phyloP scores from a whole-genome alignment of 2,888 invertebrate genomes.

The Netelia fuscicornis region DNA sequence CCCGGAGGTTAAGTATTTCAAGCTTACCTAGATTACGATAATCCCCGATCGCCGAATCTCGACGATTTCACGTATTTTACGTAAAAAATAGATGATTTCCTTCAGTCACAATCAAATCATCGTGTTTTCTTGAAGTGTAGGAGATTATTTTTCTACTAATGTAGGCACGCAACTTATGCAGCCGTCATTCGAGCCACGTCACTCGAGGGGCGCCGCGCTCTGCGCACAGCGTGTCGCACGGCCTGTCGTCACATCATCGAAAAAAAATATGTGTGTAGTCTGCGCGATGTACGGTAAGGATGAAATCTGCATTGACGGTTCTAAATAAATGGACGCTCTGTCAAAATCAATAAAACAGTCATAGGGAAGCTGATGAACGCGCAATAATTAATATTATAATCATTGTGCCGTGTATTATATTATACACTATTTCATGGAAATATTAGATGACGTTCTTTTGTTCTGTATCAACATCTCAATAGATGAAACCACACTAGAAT shows the following conservation, averaged over 20 bases:
- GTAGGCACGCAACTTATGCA: slow-evolving; percentile 59
- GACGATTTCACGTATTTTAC: slow-evolving; percentile 7
- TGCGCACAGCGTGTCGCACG: slow-evolving; percentile 5
- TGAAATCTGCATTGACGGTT: too few species aligned
- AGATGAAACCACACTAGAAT: too few species aligned
- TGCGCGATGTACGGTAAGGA: too few species aligned
- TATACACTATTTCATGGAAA: too few species aligned
- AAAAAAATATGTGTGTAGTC: too few species aligned
- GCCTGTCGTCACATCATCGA: slow-evolving; percentile 23
- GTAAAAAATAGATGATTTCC: background rate
- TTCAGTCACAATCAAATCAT: slow-evolving; percentile 42
- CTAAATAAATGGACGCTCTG: too few species aligned
- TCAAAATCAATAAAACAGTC: too few species aligned
- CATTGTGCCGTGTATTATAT: too few species aligned
- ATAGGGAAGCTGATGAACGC: too few species aligned
- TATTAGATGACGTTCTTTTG: too few species aligned
- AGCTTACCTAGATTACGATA: slow-evolving; percentile 51
- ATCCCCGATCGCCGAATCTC: slow-evolving; percentile 16
- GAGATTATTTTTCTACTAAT: slow-evolving; percentile 36
- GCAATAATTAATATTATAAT: too few species aligned
- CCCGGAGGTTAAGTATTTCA: slow-evolving; percentile 53
- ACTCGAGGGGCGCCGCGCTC: slow-evolving; percentile 63
- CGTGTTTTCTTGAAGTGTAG: slow-evolving; percentile 32
- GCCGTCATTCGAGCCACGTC: slow-evolving; percentile 79
- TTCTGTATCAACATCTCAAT: too few species aligned